Conservation (phyloP, 2,113 vertebrate species). For the Thamnophis sirtalis region DNA sequence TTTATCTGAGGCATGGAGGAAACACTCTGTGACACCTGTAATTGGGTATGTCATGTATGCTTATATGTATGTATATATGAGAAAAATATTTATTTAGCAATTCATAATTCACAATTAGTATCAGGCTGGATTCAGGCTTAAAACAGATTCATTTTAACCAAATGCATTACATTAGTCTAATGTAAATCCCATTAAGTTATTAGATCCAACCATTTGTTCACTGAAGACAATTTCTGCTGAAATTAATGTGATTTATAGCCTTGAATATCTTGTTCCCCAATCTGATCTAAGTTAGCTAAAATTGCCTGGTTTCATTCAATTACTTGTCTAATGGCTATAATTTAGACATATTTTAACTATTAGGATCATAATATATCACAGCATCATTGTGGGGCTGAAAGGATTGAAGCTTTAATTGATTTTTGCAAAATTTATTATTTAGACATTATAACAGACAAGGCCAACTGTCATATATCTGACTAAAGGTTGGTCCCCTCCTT, state of each 20-base stretch:
- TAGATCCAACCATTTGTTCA: not conserved
- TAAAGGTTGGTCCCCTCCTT: not conserved
- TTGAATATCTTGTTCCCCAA: not conserved
- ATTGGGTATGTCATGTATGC: not conserved
- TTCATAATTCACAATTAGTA: not conserved
- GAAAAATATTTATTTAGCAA: not conserved
- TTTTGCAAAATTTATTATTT: not conserved
- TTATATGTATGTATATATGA: not conserved
- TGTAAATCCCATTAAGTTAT: not conserved
- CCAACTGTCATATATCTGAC: not conserved
- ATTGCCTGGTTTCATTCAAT: not conserved
- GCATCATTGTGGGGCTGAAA: not conserved
- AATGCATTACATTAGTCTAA: not conserved
- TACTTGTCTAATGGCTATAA: not conserved
- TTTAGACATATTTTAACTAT: not conserved
- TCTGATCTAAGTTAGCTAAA: not conserved
- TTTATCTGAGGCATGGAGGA: not conserved
- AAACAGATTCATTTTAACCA: not conserved
- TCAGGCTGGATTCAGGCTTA: not conserved
- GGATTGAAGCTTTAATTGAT: not conserved
- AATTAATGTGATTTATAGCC: not conserved
- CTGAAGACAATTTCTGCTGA: not conserved
- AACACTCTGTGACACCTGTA: not conserved
- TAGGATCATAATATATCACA: not conserved
- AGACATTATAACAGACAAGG: not conserved